Evolutionary conservation across 2,888 invertebrate species (phyloP).

Genomic region (Phytoseiulus persimilis): DNA sequence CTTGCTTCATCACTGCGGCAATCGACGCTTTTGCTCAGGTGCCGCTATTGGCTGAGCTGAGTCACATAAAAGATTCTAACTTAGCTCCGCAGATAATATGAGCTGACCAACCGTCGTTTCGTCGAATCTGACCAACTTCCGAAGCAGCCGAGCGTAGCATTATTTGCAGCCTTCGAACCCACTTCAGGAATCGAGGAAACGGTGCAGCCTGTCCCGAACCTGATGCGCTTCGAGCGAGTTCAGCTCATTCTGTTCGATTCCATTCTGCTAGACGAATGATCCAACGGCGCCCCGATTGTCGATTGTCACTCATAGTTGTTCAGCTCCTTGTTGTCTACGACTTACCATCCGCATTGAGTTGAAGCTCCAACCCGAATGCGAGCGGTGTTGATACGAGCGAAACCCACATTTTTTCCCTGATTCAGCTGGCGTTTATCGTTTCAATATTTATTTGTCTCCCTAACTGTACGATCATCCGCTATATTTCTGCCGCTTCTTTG

Average conservation of each 20-base stretch:
- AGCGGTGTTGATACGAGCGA: background rate
- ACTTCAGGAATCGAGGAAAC: too few relatives aligned
- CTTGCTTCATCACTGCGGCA: too few relatives aligned
- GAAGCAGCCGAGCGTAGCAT: too few relatives aligned
- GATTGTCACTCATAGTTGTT: background rate
- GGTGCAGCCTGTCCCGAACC: background rate
- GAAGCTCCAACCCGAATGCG: background rate
- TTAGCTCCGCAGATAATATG: too few relatives aligned
- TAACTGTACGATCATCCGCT: background rate
- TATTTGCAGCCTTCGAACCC: too few relatives aligned
- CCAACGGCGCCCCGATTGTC: background rate
- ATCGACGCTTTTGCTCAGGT: too few relatives aligned
- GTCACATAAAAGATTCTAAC: too few relatives aligned
- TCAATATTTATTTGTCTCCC: background rate
- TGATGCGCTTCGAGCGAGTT: background rate
- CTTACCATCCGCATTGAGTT: background rate
- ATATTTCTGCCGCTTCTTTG: background rate
- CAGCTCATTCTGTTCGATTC: background rate
- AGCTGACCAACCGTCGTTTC: too few relatives aligned
- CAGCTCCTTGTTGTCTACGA: background rate
- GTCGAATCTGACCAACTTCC: too few relatives aligned
- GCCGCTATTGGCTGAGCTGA: too few relatives aligned
- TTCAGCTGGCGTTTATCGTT: background rate
- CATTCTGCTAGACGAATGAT: background rate
- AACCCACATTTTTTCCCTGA: background rate